Evolutionary conservation across 2,797 vertebrate species (phyloP).

Genomic region (Antennarius maculatus): DNA sequence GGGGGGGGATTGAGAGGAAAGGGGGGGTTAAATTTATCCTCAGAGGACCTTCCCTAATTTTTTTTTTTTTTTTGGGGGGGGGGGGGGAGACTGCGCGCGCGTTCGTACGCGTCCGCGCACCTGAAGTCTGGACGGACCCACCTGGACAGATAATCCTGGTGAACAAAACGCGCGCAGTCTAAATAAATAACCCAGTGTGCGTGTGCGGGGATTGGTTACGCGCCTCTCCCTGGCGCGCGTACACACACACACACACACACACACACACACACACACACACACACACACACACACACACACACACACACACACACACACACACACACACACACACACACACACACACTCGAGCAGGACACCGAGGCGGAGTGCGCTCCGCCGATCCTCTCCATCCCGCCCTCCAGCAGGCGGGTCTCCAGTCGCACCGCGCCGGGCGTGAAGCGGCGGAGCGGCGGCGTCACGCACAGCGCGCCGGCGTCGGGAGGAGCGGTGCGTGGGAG

Average conservation of each 20-base stretch:
- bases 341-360: constrained; percentile 50
- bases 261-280: constrained; percentile 11
- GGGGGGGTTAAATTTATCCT: neutral
- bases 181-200: constrained; percentile 13
- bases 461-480: constrained; percentile 43
- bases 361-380: constrained; percentile 57
- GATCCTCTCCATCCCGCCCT: constrained; percentile 62
- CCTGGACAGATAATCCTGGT: constrained; percentile 19
- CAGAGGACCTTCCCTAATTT: neutral
- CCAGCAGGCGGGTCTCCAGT: constrained; percentile 55
- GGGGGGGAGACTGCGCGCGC: neutral
- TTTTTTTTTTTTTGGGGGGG: too few relatives aligned
- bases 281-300: constrained; percentile 24
- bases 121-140: constrained; percentile 16
- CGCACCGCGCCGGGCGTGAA: constrained; percentile 48
- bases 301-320: constrained; percentile 25
- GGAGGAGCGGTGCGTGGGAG: constrained; percentile 71
- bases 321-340: constrained; percentile 7
- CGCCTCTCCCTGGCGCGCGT: constrained; percentile 8
- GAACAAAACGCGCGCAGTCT: constrained; percentile 10
- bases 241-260: constrained; percentile 20
- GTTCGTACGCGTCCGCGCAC: neutral
- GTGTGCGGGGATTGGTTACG: neutral
- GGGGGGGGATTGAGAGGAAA: too few relatives aligned
- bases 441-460: constrained; percentile 51